Conservation (phyloP, 2,113 vertebrate species). For the Oophaga pumilio region DNA sequence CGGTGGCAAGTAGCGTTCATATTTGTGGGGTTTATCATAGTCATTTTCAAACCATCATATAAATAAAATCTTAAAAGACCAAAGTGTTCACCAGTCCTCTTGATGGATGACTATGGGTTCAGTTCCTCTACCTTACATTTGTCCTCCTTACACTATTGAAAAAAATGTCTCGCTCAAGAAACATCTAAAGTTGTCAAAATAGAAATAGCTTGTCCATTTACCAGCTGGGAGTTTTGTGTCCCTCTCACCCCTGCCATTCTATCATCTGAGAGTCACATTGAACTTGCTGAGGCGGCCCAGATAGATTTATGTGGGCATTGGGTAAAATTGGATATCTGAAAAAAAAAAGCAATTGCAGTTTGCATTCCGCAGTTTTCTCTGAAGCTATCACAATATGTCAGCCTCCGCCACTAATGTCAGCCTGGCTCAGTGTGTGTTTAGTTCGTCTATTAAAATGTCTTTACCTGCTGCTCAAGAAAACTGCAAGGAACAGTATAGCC, state of each 20-base stretch:
- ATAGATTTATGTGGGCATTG: conserved; percentile 22
- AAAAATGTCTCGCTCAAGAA: neutral
- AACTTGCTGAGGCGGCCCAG: neutral
- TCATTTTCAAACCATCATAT: neutral
- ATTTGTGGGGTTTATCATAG: neutral
- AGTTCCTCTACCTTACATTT: neutral
- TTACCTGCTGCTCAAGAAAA: neutral
- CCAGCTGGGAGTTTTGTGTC: neutral
- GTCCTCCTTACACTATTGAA: neutral
- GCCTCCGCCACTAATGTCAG: neutral
- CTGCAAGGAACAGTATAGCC: neutral
- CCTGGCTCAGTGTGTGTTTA: conserved; percentile 2
- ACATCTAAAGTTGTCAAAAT: conserved; percentile 28
- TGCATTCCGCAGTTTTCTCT: conserved; percentile 7
- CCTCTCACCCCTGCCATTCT: neutral
- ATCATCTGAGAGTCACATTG: conserved; percentile 6
- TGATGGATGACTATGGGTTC: neutral
- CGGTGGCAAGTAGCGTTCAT: too few relatives aligned
- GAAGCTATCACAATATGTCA: conserved; percentile 14
- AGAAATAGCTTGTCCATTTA: neutral
- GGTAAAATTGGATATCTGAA: conserved; percentile 17
- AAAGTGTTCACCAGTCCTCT: neutral
- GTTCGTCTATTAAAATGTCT: conserved; percentile 13
- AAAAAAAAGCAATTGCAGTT: conserved; percentile 18
- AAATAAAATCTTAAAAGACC: neutral